Percentiles rank a stretch among this genome's conserved stretches.
phyloP scores from a whole-genome alignment of 2,888 invertebrate genomes.

The Parnassius orleans region DNA sequence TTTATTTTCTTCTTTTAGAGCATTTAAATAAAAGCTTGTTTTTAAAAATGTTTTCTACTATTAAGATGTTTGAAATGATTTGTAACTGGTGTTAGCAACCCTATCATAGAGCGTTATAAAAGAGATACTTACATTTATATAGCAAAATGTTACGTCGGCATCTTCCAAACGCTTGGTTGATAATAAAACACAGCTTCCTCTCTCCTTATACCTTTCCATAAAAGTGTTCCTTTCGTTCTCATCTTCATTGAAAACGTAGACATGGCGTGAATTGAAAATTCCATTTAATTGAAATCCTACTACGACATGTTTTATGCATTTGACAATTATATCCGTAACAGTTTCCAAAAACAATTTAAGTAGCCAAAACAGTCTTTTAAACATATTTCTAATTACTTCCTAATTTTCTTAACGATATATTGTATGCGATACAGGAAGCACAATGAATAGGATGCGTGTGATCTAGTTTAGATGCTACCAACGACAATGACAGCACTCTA shows the following conservation, averaged over 20 bases:
- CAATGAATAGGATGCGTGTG: conserved; percentile 4
- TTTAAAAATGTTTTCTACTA: too few species aligned
- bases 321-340: conserved; percentile 9
- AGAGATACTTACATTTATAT: conserved; percentile 7
- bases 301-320: conserved; percentile 9
- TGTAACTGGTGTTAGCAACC: background rate
- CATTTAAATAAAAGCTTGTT: too few species aligned
- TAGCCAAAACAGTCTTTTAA: conserved; percentile 10
- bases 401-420: conserved; percentile 10
- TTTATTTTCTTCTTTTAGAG: too few species aligned
- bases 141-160: background rate
- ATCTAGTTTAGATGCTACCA: conserved; percentile 9
- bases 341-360: conserved; percentile 16
- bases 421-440: background rate
- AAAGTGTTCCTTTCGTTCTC: conserved; percentile 1
- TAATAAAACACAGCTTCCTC: conserved; percentile 18
- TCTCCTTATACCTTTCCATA: background rate
- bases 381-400: conserved; percentile 1
- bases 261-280: conserved; percentile 7
- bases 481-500: conserved; percentile 7
- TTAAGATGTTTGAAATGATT: too few species aligned
- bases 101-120: background rate
- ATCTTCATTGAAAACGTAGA: conserved; percentile 16
- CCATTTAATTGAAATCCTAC: conserved; percentile 7
- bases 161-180: conserved; percentile 16